phyloP scores from a whole-genome alignment of 2,888 invertebrate species.

The Spodoptera littoralis region DNA sequence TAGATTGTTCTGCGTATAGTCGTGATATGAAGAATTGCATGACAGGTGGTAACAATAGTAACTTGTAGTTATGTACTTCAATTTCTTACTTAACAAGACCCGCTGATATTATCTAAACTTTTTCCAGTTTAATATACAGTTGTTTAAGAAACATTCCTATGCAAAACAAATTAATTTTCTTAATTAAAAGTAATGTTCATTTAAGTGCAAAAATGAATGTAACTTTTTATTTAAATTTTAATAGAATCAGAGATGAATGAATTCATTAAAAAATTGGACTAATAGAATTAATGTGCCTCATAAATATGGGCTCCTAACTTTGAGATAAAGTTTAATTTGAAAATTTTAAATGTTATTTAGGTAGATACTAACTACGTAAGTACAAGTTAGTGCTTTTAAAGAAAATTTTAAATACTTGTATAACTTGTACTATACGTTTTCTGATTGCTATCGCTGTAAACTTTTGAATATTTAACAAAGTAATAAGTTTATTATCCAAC shows the following conservation, averaged over 20 bases:
- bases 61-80: too few species aligned
- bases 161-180: too few species aligned
- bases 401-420: conserved; percentile 36
- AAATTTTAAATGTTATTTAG: conserved; percentile 39
- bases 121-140: too few species aligned
- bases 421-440: conserved; percentile 42
- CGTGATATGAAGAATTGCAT: too few species aligned
- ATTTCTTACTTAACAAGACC: too few species aligned
- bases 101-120: too few species aligned
- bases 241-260: neutral
- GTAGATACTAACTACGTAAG: too few species aligned
- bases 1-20: too few species aligned
- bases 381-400: conserved; percentile 29
- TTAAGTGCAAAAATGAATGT: too few species aligned
- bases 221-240: neutral
- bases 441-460: conserved; percentile 53
- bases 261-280: conserved; percentile 4
- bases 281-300: neutral
- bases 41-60: too few species aligned
- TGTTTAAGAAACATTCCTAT: too few species aligned
- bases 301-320: conserved; percentile 13
- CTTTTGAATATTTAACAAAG: conserved; percentile 60
- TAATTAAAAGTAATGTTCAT: conserved; percentile 1
- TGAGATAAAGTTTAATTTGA: conserved; percentile 21
- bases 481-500: conserved; percentile 56